phyloP scores from a whole-genome alignment of 2,797 vertebrate genomes.

The Cuniculus paca region DNA sequence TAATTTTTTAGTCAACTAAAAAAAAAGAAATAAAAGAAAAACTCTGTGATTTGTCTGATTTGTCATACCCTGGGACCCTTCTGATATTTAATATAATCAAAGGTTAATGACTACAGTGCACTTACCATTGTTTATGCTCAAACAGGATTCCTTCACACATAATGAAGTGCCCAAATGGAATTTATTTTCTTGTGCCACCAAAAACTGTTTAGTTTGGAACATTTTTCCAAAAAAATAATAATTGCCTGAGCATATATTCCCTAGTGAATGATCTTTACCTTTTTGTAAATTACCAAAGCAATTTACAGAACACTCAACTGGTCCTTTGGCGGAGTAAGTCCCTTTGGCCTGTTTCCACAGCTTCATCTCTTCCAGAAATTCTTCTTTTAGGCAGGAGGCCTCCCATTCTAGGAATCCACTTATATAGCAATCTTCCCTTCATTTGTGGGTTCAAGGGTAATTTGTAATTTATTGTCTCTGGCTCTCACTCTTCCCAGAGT shows the following conservation, averaged over 20 bases:
- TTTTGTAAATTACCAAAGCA: not conserved
- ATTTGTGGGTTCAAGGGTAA: not conserved
- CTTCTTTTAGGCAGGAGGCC: not conserved
- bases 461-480: not conserved
- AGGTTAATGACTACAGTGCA: not conserved
- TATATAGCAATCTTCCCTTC: accelerated
- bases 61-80: not conserved
- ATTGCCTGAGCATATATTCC: not conserved
- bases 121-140: not conserved
- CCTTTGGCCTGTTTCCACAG: not conserved
- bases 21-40: not conserved
- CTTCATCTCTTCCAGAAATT: not conserved
- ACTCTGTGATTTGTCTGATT: not conserved
- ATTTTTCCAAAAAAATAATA: not conserved
- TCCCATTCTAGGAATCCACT: not conserved
- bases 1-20: not conserved
- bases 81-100: not conserved
- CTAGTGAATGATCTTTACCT: not conserved
- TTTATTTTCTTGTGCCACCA: not conserved
- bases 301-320: not conserved
- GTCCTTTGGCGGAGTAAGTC: not conserved
- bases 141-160: not conserved
- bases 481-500: not conserved
- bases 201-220: not conserved
- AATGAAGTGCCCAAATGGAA: not conserved